A percentile compares a stretch with the other conserved stretches of the same genome.
Conservation (phyloP, 1,140 invertebrate species). For the Samia ricini region DNA sequence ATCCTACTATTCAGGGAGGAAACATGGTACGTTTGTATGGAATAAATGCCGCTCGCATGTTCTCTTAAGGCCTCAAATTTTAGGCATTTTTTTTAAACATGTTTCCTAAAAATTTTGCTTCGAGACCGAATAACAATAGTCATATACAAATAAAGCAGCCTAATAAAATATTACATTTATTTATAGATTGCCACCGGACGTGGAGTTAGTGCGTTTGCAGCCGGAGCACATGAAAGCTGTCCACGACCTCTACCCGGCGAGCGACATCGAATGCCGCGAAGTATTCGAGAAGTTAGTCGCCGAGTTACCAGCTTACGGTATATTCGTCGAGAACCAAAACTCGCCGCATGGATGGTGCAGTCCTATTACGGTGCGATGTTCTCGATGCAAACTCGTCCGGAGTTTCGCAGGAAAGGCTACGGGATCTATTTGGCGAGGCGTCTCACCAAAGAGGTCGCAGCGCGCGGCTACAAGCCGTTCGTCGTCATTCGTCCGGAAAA, state of each 20-base stretch:
- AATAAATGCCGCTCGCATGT: no score
- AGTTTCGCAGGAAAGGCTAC: constrained; percentile 88
- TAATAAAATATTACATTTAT: background rate
- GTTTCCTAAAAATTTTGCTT: no score
- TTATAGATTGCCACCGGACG: constrained; percentile 79
- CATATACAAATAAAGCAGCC: no score
- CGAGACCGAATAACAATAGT: no score
- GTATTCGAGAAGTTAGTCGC: constrained; percentile 88
- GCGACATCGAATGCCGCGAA: constrained; percentile 89
- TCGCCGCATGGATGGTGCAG: constrained; percentile 92
- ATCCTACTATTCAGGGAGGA: no score
- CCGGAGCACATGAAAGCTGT: constrained; percentile 88
- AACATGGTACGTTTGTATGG: no score
- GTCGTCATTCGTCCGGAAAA: constrained; percentile 92
- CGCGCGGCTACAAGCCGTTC: constrained; percentile 88
- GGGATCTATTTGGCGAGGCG: constrained; percentile 83
- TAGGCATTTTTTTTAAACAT: no score
- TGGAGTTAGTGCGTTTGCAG: constrained; percentile 84
- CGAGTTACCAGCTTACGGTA: constrained; percentile 86
- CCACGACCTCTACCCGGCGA: constrained; percentile 90
- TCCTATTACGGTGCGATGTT: constrained; percentile 94
- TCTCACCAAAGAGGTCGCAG: constrained; percentile 83
- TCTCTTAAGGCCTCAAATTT: no score
- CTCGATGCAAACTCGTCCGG: constrained; percentile 92
- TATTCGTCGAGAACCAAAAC: constrained; percentile 84